Conservation (phyloP, 35 echinoderm and acorn worm genomes). For the Apostichopus californicus region DNA sequence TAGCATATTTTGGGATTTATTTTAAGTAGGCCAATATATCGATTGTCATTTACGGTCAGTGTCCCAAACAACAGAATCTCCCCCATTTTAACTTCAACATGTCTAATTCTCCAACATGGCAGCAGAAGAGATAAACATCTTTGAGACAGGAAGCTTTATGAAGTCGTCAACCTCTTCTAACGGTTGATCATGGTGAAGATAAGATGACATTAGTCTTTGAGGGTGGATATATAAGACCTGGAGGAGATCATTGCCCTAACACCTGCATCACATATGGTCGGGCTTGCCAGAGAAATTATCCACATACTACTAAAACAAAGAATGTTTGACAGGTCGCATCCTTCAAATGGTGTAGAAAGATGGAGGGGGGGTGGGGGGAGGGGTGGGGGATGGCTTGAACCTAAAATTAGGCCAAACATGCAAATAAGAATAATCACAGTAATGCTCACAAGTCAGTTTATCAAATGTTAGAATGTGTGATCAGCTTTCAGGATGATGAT, state of each 20-base stretch:
- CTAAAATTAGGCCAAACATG: slow-evolving; percentile 36
- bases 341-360: not conserved
- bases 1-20: not conserved
- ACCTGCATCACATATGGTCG: not conserved
- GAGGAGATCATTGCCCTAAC: not conserved
- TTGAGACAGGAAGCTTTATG: not conserved
- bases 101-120: not conserved
- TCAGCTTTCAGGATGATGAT: no score
- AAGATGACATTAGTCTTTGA: not conserved
- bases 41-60: not conserved
- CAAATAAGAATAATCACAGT: slow-evolving; percentile 12
- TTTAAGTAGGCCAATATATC: not conserved
- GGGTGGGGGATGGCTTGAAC: not conserved
- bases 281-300: not conserved
- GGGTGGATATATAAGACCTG: not conserved
- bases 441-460: no score
- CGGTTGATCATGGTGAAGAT: not conserved
- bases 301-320: not conserved
- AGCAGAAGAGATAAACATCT: not conserved
- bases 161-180: not conserved
- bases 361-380: no score
- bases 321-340: not conserved
- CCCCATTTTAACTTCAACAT: not conserved
- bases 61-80: not conserved
- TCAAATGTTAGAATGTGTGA: no score